These are phyloP conservation scores for Ciconia boyciana DNA, from an alignment of 2,113 vertebrate genomes.

Conservation along the genomic window DNA sequence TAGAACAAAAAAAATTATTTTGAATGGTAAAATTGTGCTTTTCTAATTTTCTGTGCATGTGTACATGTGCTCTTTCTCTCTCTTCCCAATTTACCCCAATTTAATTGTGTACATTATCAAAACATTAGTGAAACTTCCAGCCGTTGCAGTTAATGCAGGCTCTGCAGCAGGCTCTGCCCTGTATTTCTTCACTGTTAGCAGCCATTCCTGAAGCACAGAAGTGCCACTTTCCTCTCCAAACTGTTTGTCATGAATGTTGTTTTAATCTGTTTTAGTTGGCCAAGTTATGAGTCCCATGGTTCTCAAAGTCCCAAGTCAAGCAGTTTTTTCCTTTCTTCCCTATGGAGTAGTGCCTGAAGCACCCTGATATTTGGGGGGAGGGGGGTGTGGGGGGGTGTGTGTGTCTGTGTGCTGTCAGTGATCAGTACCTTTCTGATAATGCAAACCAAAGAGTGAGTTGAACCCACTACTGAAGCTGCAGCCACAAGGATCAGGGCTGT, in stretches of 20 bases:
- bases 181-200: not conserved
- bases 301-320: not conserved
- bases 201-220: not conserved
- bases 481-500: not conserved
- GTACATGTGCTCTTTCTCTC: fast-evolving
- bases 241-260: not conserved
- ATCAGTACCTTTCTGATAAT: not conserved
- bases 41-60: not conserved
- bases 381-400: too few species aligned
- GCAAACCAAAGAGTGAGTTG: not conserved
- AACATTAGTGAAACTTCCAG: not conserved
- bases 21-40: not conserved
- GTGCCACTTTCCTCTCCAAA: not conserved
- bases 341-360: not conserved
- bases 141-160: not conserved
- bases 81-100: not conserved
- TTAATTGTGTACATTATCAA: not conserved
- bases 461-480: not conserved
- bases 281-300: not conserved
- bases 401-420: not conserved
- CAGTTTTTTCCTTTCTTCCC: not conserved
- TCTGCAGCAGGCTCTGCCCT: not conserved
- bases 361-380: not conserved
- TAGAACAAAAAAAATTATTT: not conserved
- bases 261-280: not conserved